A percentile compares a stretch with the other conserved stretches of the same genome.
Conservation (phyloP, 2,888 invertebrate species). For the Colletes collaris region DNA sequence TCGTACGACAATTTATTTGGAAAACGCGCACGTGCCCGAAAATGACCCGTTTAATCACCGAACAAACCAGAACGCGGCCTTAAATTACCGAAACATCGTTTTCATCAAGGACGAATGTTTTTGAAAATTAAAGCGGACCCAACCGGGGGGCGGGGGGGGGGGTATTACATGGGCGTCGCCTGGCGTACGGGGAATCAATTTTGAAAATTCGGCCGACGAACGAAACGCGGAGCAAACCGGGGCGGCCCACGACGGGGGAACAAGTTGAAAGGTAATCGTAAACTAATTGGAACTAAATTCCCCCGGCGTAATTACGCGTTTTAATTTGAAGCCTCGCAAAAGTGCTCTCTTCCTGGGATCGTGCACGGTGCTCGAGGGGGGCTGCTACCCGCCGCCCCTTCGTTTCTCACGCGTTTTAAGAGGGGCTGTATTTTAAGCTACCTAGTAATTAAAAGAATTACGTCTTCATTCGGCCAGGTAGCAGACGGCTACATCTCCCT, state of each 20-base stretch:
- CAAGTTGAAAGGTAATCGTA: conserved; percentile 71
- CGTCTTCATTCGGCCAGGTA: conserved; percentile 69
- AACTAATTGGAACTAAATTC: conserved; percentile 79
- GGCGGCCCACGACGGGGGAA: conserved; percentile 39
- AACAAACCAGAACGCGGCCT: too few relatives aligned
- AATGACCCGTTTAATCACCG: too few relatives aligned
- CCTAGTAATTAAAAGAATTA: conserved; percentile 78
- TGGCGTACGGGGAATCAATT: conserved; percentile 58
- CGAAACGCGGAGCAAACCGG: conserved; percentile 31
- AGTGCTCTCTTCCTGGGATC: conserved; percentile 49
- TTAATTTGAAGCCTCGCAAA: conserved; percentile 75
- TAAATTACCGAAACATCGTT: not conserved
- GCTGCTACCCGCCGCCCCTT: conserved; percentile 28
- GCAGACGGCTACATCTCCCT: not conserved
- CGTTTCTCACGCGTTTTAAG: conserved; percentile 60
- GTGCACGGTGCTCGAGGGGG: conserved; percentile 31
- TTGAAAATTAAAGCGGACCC: conserved; percentile 17
- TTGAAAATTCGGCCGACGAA: conserved; percentile 53
- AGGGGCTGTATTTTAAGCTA: conserved; percentile 65
- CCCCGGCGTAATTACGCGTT: conserved; percentile 73
- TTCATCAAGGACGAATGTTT: not conserved
- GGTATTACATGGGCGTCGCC: conserved; percentile 4
- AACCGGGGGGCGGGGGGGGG: not conserved
- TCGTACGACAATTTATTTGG: too few relatives aligned
- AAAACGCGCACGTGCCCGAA: too few relatives aligned